phyloP scores from a whole-genome alignment of 2,888 invertebrate genomes.

The Clitarchus hookeri region DNA sequence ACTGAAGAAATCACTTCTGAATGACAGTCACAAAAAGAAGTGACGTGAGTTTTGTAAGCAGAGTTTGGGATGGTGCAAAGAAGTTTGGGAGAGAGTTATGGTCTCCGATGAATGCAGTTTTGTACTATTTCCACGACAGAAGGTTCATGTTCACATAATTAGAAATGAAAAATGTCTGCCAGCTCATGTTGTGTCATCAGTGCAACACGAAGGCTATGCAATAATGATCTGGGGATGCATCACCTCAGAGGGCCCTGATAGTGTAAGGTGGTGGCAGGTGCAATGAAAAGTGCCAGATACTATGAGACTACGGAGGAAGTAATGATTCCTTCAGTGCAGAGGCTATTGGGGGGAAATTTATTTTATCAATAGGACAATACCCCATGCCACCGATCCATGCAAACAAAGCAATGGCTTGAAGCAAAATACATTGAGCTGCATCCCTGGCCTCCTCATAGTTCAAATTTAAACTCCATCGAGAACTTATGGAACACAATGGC shows the following conservation, averaged over 20 bases:
- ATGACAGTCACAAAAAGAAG: slow-evolving; percentile 15
- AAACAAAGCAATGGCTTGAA: slow-evolving; percentile 3
- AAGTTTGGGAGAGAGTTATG: not conserved
- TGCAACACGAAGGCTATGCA: not conserved
- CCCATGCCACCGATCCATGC: slow-evolving; percentile 21
- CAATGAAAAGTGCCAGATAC: slow-evolving; percentile 12
- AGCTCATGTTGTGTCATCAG: not conserved
- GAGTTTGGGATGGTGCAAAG: not conserved
- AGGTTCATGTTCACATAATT: not conserved
- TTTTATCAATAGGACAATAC: not conserved
- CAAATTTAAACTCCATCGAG: not conserved
- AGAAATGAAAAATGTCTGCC: slow-evolving; percentile 10
- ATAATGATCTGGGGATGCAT: slow-evolving; percentile 25
- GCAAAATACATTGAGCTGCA: not conserved
- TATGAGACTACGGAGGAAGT: not conserved
- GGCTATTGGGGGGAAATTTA: too few species aligned
- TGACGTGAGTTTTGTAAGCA: not conserved
- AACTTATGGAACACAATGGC: slow-evolving; percentile 18
- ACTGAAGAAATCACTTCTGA: not conserved
- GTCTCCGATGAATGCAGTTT: not conserved
- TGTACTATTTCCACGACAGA: not conserved
- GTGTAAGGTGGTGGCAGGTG: not conserved
- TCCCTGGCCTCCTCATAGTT: slow-evolving; percentile 11
- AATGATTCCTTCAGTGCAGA: too few species aligned
- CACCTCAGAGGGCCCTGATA: slow-evolving; percentile 2